Base-by-base conservation (phyloP, 2,888 invertebrate species). In the Volucella inanis region DNA sequence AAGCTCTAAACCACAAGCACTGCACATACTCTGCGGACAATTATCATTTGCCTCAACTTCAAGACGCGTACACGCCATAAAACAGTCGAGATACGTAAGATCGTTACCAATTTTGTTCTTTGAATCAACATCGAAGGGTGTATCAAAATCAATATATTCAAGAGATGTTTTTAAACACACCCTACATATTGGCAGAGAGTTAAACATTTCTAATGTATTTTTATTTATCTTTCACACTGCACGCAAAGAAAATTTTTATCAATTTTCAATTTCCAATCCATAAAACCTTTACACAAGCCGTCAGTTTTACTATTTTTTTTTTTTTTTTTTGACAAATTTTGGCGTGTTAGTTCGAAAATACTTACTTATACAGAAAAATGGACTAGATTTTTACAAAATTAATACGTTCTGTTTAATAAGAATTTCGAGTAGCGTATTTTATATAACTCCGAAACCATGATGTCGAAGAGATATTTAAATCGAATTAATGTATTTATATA, bases 1-100 rank as follows among this genome's bases (percentile, higher is more conserved):
- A 6, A 89, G 52, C 45, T 89, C 88, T 0, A 80, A 15, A 1
- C 74, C 88, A 74, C 89, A 89, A 8, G 64, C 67, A n/a, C 61
- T 84, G 49, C 89, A 89, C 38, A 89, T 77, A 43, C 76, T 87
- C 43, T 88, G 87, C 10, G 88, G 85, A 10, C 64, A 76, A 57
- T 87, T 75, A 38, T 82, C 80, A n/a, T 74, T 81, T 14, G 77
- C 3, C 18, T 85, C 79, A 8, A 87, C 50, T 11, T 83, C 76
- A 0, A 89, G 76, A 15, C 87, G 87, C 38, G 89, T 88, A 64
- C 89, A 89, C 41, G 80, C 78, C 14, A 85, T 71, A 57, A 89
- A 88, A 61, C 88, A 89, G 61, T 89, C 88, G 22, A 88, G 78
- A 22, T 88, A 89, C 9, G 88, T 88, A 0, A 88, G 79, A 41